Evolutionary conservation across 2,113 vertebrate genomes (phyloP).

Genomic region (Bungarus multicinctus): DNA sequence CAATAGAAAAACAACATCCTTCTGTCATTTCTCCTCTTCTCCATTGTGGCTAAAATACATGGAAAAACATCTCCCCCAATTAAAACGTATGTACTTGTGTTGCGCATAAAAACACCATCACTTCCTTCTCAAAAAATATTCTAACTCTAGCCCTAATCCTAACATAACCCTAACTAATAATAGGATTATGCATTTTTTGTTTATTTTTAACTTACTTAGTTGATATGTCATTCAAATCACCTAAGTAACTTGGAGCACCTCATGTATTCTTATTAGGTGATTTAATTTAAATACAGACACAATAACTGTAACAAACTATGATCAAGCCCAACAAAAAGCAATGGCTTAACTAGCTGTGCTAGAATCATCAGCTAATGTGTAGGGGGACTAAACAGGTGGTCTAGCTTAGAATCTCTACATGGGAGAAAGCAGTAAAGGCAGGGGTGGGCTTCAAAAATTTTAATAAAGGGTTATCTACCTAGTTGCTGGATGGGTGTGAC

Average conservation of each 20-base stretch:
- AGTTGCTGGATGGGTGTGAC: too few species aligned
- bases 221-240: neutral
- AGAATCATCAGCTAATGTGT: neutral
- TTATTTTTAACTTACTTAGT: neutral
- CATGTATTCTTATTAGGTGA: neutral
- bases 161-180: neutral
- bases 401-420: neutral
- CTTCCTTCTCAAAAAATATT: neutral
- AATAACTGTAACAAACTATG: neutral
- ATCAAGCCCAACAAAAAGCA: neutral
- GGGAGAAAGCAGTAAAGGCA: neutral
- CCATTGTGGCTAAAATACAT: neutral
- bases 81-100: neutral
- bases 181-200: neutral
- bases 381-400: neutral
- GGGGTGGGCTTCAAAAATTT: too few species aligned
- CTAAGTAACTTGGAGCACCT: neutral
- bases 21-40: neutral
- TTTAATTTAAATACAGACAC: neutral
- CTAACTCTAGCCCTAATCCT: neutral
- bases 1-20: neutral
- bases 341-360: neutral
- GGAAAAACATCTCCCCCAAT: neutral
- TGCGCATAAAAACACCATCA: neutral
- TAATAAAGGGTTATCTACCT: too few species aligned